Percentiles rank a stretch among this genome's conserved stretches.
Evolutionary conservation across 37 sponge, comb jelly and placozoan species (phyloP).

Genomic region (Lycopodina hypogea): DNA sequence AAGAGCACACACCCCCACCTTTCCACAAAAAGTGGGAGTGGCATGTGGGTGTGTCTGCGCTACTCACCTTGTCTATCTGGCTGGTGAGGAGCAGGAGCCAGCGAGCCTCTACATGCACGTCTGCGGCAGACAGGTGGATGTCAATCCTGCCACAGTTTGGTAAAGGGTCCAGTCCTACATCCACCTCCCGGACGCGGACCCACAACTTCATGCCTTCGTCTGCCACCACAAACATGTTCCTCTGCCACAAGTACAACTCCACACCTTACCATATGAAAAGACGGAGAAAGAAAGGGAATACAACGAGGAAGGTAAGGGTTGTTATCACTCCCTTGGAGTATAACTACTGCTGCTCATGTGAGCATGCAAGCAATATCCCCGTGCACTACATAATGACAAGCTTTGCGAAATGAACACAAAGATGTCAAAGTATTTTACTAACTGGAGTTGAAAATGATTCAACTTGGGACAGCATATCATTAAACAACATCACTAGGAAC

Average conservation of each 20-base stretch:
- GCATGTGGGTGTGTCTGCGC: too few relatives aligned
- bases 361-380: too few relatives aligned
- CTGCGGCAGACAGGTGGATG: slow-evolving; percentile 3
- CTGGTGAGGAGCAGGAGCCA: slow-evolving; percentile 28
- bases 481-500: too few relatives aligned
- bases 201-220: slow-evolving; percentile 28
- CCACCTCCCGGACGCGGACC: slow-evolving; percentile 16
- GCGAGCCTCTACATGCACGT: slow-evolving; percentile 23
- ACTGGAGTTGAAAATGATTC: too few relatives aligned
- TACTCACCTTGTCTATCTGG: slow-evolving; percentile 50
- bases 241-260: slow-evolving; percentile 42
- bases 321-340: too few relatives aligned
- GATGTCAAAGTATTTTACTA: too few relatives aligned
- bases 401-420: too few relatives aligned
- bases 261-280: background rate
- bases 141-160: slow-evolving; percentile 54
- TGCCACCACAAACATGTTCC: slow-evolving; percentile 24
- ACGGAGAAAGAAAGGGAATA: background rate
- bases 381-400: too few relatives aligned
- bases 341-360: too few relatives aligned
- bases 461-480: too few relatives aligned
- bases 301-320: too few relatives aligned
- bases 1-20: background rate
- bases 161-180: slow-evolving; percentile 25
- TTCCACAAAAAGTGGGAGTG: background rate